Evolutionary conservation across 2,797 vertebrate genomes (phyloP).

Genomic region (Anabas testudineus): DNA sequence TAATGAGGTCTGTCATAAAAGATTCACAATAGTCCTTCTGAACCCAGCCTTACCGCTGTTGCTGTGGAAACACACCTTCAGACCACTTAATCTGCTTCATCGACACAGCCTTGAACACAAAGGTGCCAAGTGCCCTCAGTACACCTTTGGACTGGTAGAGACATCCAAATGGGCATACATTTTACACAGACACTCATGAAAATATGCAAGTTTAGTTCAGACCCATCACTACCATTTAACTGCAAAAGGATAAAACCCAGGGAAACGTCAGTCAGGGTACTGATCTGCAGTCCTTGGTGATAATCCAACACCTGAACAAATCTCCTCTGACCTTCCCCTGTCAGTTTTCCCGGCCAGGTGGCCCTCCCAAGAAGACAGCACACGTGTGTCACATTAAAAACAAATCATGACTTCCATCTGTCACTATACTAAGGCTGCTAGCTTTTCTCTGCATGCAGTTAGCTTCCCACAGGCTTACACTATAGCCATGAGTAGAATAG

Average conservation of each 20-base stretch:
- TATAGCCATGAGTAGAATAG: constrained; percentile 66
- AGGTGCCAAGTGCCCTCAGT: constrained; percentile 11
- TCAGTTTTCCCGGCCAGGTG: constrained; percentile 56
- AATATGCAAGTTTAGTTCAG: background rate
- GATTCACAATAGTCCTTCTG: constrained; percentile 67
- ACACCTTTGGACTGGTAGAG: constrained; percentile 4
- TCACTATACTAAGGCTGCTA: constrained; percentile 37
- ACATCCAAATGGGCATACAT: background rate
- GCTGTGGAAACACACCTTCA: constrained; percentile 69
- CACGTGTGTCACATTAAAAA: constrained; percentile 71
- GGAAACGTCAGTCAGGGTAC: background rate
- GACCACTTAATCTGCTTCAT: constrained; percentile 43
- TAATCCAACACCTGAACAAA: constrained; percentile 41
- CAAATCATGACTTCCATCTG: constrained; percentile 76
- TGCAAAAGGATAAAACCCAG: constrained; percentile 11
- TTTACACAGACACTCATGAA: background rate
- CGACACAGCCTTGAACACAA: constrained; percentile 33
- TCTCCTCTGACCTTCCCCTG: constrained; percentile 52
- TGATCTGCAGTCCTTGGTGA: constrained; percentile 18
- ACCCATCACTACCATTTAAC: background rate
- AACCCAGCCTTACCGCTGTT: constrained; percentile 55
- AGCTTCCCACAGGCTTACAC: constrained; percentile 55
- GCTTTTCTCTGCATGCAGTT: constrained; percentile 60
- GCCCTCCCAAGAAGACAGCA: constrained; percentile 53
- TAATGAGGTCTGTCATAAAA: constrained; percentile 77